Evolutionary conservation across 2,797 vertebrate species (phyloP), one percentile per base, ranked within the genome.

Genomic region (Gallinago stenura): DNA sequence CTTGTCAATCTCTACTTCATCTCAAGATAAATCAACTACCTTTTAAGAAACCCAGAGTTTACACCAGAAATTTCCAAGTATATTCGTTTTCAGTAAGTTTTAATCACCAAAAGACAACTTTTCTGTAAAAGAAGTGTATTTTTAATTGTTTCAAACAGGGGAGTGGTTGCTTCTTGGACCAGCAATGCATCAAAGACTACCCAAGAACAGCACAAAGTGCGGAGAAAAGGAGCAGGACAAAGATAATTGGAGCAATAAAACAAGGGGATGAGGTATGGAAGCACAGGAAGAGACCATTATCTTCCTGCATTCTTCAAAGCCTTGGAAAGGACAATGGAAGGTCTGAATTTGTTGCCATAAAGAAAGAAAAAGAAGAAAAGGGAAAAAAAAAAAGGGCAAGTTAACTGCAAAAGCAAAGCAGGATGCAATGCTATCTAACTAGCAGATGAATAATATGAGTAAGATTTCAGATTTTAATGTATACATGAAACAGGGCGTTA

Each of bases 171-270:
- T 86, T 61, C 65, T 66, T 25, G 50, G 79, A 54, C 30, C 68
- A 31, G 54, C 35, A 7, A 21, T 0, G 1, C 41, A 91, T 57
- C 88, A 69, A 85, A 85, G 62, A 31, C 26, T 15, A 57, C 2
- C 45, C 45, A 16, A 61, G 70, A 93, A 45, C 12, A 50, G 84
- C 21, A 15, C 37, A 31, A 81, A 70, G 62, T 0, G 0, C 9
- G 18, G 68, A 41, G 62, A 64, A 53, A 66, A 62, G 48, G 39
- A 90, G 71, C 46, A 75, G 72, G 76, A 79, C 24, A 50, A 60
- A 84, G 83, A 58, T 81, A 95, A 95, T 30, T 62, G 85, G 79
- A 68, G 75, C 45, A 79, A 86, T 86, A 92, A 89, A 95, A 75
- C 62, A 61, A 86, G 69, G 31, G 68, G 37, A 37, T 24, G 80